Evolutionary conservation across 1,140 invertebrate genomes (phyloP).

Genomic region (Ostrea edulis): DNA sequence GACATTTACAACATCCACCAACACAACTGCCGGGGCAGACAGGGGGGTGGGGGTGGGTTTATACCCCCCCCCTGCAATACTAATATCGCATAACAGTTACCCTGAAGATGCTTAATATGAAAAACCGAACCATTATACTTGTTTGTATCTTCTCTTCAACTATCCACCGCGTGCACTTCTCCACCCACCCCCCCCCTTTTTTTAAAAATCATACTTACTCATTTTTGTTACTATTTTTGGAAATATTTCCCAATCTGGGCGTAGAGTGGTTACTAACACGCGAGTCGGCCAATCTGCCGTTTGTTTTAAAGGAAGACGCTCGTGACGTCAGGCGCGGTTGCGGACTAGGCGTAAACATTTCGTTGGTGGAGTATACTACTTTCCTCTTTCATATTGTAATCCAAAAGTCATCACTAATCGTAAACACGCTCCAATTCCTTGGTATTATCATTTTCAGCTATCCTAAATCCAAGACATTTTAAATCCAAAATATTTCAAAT

Average conservation of each 20-base stretch:
- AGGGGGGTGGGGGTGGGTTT: no score
- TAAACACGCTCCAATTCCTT: neutral
- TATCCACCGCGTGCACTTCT: no score
- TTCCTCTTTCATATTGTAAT: neutral
- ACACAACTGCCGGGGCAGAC: no score
- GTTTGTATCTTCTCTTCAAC: no score
- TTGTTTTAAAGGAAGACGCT: neutral
- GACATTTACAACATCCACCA: no score
- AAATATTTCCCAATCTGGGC: neutral
- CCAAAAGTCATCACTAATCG: neutral
- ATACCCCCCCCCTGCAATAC: no score
- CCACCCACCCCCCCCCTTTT: neutral
- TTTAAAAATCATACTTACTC: neutral
- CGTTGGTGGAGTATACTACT: neutral
- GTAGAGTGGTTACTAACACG: neutral
- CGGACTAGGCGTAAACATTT: conserved; percentile 12
- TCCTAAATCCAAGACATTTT: no score
- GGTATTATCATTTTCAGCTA: neutral
- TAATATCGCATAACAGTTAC: no score
- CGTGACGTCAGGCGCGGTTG: neutral
- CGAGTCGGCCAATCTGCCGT: neutral
- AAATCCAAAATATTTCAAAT: no score
- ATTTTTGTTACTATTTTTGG: neutral
- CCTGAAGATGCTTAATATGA: no score
- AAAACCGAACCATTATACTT: no score